phyloP scores from a whole-genome alignment of 2,888 invertebrate genomes.

The Lottia scabra region DNA sequence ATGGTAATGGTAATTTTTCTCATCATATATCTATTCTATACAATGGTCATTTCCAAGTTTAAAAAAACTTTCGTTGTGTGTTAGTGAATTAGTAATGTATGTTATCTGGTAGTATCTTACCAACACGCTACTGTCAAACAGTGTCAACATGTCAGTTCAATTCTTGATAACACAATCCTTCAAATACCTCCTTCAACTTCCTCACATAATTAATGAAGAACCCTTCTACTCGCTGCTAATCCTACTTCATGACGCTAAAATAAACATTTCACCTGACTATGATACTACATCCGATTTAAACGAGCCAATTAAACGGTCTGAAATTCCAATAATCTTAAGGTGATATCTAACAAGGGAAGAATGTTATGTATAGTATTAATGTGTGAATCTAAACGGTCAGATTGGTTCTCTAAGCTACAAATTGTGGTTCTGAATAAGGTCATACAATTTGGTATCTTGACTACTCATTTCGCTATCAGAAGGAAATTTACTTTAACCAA shows the following conservation, averaged over 20 bases:
- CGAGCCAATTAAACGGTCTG: neutral
- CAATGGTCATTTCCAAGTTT: too few species aligned
- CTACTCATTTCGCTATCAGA: too few species aligned
- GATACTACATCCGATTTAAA: neutral
- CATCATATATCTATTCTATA: too few species aligned
- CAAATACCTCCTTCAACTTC: neutral
- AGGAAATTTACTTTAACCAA: too few species aligned
- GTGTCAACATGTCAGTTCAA: slow-evolving; percentile 1
- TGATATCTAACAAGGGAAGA: neutral
- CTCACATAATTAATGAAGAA: neutral
- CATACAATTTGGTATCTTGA: too few species aligned
- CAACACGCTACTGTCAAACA: slow-evolving; percentile 1
- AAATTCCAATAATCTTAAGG: neutral
- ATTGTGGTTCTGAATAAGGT: neutral
- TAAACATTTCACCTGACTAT: neutral
- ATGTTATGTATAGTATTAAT: neutral
- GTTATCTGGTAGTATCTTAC: neutral
- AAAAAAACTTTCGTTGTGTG: too few species aligned
- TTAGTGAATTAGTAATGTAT: too few species aligned
- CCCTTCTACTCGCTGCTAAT: neutral
- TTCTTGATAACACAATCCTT: neutral
- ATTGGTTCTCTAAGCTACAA: neutral
- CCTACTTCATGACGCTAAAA: neutral
- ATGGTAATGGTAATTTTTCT: too few species aligned
- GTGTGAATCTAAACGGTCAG: neutral